Base-by-base conservation (phyloP, 2,888 invertebrate genomes). In the Rhagonycha lutea region DNA sequence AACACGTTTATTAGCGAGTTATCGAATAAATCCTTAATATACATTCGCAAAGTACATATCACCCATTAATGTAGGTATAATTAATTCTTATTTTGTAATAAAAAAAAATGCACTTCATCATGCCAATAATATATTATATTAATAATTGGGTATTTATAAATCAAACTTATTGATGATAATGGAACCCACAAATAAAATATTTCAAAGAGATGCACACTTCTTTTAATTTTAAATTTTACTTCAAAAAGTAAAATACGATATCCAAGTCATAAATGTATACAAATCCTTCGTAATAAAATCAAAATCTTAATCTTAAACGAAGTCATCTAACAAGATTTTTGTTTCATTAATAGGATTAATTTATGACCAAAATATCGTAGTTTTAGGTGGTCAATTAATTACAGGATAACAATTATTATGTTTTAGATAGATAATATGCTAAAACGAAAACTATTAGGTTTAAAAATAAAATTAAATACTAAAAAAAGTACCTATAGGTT, bases 21-120 rank as follows among this genome's bases (percentile, higher is more conserved):
- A 77, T 75, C 79, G 78, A 80, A 78, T 79, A 75, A 65, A 65
- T 65, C 24, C 63, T 65, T 12, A 65, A 23, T 65, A 61, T 14
- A 65, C 24, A 65, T 65, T 65, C 18, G 63, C 26, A 65, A 65
- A 65, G 26, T 65, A 65, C 26, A 65, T 26, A 62, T 62, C 14
- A 62, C 62, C 23, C 26, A 65, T 65, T 65, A 65, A 65, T 65
- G 26, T 65, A 65, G 26, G 26, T 65, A 65, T 65, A 24, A 65
- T 65, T 65, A 65, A 65, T 8, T 26, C 18, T n/a, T 65, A 24
- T 65, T 65, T 23, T 65, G 18, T 24, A 26, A 23, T 24, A 65
- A 24, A 23, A 65, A 65, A 65, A 24, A 12, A 61, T 65, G 63
- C 63, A 65, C 26, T 65, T 65, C 63, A 26, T 65, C 24, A 26